Evolutionary conservation across 2,797 vertebrate genomes (phyloP).

Genomic region (Chiloscyllium punctatum): DNA sequence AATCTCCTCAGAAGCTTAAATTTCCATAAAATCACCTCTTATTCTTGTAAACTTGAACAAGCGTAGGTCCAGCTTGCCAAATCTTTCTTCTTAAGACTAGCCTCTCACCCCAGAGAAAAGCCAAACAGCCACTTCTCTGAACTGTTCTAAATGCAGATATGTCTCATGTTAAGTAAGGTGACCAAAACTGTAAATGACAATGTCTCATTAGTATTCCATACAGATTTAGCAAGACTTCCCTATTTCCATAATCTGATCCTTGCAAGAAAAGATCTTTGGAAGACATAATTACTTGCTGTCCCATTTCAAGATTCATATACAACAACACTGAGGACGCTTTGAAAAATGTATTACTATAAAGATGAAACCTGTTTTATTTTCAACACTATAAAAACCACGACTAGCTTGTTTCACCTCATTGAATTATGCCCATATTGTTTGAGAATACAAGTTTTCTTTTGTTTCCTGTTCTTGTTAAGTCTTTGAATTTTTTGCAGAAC

Average conservation of each 20-base stretch:
- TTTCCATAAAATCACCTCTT: no score
- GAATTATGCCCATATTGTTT: neutral
- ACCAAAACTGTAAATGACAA: neutral
- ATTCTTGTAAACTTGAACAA: no score
- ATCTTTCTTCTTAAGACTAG: no score
- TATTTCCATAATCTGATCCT: neutral
- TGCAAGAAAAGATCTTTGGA: neutral
- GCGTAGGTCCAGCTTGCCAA: no score
- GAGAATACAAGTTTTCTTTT: neutral
- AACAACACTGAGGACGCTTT: neutral
- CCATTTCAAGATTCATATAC: neutral
- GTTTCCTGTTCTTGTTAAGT: neutral
- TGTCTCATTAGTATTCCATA: neutral
- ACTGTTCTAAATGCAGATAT: no score
- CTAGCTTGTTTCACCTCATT: neutral
- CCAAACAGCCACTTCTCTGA: no score
- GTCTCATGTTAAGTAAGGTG: no score
- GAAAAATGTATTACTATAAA: neutral
- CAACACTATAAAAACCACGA: neutral
- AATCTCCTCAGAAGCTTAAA: no score
- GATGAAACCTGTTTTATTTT: neutral
- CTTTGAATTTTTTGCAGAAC: neutral
- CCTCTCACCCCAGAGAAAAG: neutral
- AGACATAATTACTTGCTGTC: neutral
- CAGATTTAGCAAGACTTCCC: neutral